Evolutionary conservation across 92 coral and sea anemone species (phyloP).

Genomic region (Parazoanthus darwini): DNA sequence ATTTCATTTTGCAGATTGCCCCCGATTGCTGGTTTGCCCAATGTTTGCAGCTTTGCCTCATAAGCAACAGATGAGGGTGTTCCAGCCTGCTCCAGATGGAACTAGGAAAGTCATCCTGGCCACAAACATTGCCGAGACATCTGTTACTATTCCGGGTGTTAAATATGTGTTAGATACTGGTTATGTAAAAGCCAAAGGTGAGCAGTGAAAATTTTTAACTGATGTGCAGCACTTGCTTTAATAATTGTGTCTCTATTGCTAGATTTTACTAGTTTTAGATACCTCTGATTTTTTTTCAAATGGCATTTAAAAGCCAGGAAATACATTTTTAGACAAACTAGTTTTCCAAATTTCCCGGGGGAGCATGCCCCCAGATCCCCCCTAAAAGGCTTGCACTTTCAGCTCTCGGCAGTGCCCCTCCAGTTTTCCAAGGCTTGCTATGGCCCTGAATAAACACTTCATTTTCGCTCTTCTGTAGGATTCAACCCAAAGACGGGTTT

Average conservation of each 20-base stretch:
- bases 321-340: too few relatives aligned
- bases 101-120: conserved; percentile 86
- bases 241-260: too few relatives aligned
- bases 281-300: too few relatives aligned
- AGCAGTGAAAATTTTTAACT: not conserved
- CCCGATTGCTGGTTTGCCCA: conserved; percentile 83
- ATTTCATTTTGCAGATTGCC: conserved; percentile 51
- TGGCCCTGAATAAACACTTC: too few relatives aligned
- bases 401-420: too few relatives aligned
- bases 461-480: conserved; percentile 40
- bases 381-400: too few relatives aligned
- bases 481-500: conserved; percentile 97
- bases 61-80: conserved; percentile 89
- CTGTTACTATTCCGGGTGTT: conserved; percentile 94
- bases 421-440: too few relatives aligned
- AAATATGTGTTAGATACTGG: conserved; percentile 98
- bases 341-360: too few relatives aligned
- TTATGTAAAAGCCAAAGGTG: conserved; percentile 98
- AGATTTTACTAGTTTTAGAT: too few relatives aligned
- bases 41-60: conserved; percentile 98
- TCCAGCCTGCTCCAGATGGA: conserved; percentile 72
- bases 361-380: too few relatives aligned
- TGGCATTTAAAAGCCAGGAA: too few relatives aligned
- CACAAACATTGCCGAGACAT: conserved; percentile 98
- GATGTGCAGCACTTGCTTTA: not conserved